A percentile compares a stretch with the other conserved stretches of the same genome.
Evolutionary conservation across 2,113 vertebrate genomes (phyloP).

Genomic region (Vulpes lagopus): DNA sequence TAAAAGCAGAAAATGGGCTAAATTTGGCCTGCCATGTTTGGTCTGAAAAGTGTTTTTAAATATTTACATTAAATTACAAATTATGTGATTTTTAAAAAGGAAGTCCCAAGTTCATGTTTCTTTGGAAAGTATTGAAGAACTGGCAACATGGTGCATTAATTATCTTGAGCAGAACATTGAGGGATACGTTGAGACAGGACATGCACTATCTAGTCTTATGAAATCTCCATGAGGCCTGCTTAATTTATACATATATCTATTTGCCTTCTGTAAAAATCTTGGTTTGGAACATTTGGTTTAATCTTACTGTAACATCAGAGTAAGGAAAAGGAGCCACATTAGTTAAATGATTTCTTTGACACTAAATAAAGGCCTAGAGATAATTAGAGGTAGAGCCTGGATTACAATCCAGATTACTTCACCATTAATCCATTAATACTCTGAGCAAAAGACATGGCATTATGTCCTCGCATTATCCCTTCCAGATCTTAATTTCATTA

Average conservation of each 20-base stretch:
- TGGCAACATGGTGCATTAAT: background rate
- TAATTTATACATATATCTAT: background rate
- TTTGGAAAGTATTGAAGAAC: background rate
- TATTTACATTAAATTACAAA: conserved; percentile 38
- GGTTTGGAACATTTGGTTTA: background rate
- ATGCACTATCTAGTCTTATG: background rate
- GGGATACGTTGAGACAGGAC: background rate
- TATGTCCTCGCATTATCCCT: background rate
- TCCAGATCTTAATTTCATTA: background rate
- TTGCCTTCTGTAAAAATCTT: background rate
- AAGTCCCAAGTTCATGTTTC: background rate
- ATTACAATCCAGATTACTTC: background rate
- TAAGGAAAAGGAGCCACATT: background rate
- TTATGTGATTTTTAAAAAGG: background rate
- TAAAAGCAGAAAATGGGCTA: background rate
- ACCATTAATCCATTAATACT: background rate
- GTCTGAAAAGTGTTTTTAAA: background rate
- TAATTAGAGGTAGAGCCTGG: background rate
- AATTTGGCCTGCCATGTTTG: background rate
- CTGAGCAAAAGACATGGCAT: background rate
- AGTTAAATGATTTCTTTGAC: background rate
- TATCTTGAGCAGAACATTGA: background rate
- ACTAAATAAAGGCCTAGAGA: background rate
- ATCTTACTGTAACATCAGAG: background rate
- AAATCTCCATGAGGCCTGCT: background rate